Base-by-base conservation (phyloP, 2,888 invertebrate species). In the Tuta absoluta region DNA sequence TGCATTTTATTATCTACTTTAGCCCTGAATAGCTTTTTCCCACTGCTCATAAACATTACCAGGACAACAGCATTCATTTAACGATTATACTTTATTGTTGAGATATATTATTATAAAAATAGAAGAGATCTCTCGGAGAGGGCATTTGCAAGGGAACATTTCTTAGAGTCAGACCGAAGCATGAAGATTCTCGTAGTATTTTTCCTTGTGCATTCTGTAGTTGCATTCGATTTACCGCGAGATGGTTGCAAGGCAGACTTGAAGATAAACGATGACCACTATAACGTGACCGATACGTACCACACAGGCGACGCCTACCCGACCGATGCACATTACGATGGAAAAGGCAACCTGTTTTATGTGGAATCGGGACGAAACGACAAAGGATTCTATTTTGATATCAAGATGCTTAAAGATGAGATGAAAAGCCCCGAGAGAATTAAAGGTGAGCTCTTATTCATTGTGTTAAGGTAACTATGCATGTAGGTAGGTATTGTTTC, bases 311-410 rank as follows among this genome's bases (percentile, higher is more conserved):
- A 84, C 23, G 78, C 75, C 0, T 78, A 77, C 56, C 87, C 89
- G 0, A 82, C 82, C 0, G 86, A 89, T 64, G 85, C 86, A 0
- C 87, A 89, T 66, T 89, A 78, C 58, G 89, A 89, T 66, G 74
- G 68, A 0, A 80, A 74, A 28, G 89, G 88, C 0, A 89, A 89
- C 70, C 70, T 89, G 41, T 89, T 90, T 69, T 90, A 78, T 45
- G 85, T 90, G 2, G 79, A 82, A 68, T 77, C 80, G 1, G 80
- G 78, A 28, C 74, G 71, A 61, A 80, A 80, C 56, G 70, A 71
- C 0, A 71, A 80, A 2, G 86, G 84, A 5, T 86, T 79, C 65
- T 80, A 75, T 65, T 89, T 82, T 61, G 80, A 88, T 68, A 75
- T 80, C 11, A 79, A 82, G 65, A 63, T 87, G 21, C 75, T 89